A percentile compares a stretch with the other conserved stretches of the same genome.
Conservation (phyloP, 2,113 vertebrate species). For the Daphoenositta chrysoptera region DNA sequence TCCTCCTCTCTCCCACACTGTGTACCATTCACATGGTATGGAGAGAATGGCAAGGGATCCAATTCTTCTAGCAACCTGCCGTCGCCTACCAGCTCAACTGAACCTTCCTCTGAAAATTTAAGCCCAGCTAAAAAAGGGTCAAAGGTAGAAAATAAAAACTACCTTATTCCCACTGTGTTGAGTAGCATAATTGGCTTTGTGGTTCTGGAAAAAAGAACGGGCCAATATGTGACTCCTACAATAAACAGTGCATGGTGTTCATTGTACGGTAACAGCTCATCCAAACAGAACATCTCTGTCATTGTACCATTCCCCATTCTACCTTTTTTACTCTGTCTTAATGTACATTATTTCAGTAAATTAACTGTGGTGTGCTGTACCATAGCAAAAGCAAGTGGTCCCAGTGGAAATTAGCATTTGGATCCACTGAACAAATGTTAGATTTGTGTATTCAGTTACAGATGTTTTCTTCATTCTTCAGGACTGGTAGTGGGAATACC, state of each 20-base stretch:
- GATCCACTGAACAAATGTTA: constrained; percentile 45
- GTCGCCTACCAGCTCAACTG: constrained; percentile 76
- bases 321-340: constrained; percentile 42
- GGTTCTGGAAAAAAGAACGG: constrained; percentile 42
- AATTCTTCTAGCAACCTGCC: constrained; percentile 74
- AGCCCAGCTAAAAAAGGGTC: constrained; percentile 82
- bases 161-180: constrained; percentile 51
- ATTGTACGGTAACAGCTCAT: constrained; percentile 19
- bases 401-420: constrained; percentile 62
- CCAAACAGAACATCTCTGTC: constrained; percentile 23
- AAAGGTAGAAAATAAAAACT: constrained; percentile 81
- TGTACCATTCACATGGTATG: constrained; percentile 71
- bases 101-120: constrained; percentile 79
- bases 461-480: constrained; percentile 15
- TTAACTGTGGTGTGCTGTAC: constrained; percentile 57
- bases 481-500: constrained; percentile 32
- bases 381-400: background rate
- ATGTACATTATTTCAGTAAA: constrained; percentile 48
- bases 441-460: constrained; percentile 24
- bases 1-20: constrained; percentile 65
- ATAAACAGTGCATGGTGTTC: constrained; percentile 63
- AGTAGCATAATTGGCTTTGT: constrained; percentile 63
- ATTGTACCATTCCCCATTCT: constrained; percentile 23
- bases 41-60: constrained; percentile 70
- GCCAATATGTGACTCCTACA: constrained; percentile 42